A percentile compares a stretch with the other conserved stretches of the same genome.
Evolutionary conservation across 2,888 invertebrate genomes (phyloP).

Genomic region (Cerceris ruficornis): DNA sequence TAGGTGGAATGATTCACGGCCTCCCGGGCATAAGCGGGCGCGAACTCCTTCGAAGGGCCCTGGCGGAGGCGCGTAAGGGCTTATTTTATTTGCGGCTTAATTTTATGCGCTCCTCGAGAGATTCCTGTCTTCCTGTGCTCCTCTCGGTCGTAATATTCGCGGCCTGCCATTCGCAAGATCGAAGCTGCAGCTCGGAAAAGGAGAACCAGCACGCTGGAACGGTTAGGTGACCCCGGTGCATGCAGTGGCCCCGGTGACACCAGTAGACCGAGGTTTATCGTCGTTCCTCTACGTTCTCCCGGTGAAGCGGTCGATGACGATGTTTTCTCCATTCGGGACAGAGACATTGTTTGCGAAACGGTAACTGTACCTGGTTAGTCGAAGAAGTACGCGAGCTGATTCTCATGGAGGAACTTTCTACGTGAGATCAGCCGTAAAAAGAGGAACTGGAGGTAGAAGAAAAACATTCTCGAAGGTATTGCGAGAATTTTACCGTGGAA

Average conservation of each 20-base stretch:
- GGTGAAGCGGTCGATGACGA: conserved; percentile 6
- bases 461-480: background rate
- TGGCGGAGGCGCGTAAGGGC: conserved; percentile 42
- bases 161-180: conserved; percentile 30
- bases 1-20: conserved; percentile 77
- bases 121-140: conserved; percentile 10
- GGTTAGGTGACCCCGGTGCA: conserved; percentile 9
- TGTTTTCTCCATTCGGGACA: conserved; percentile 22
- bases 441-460: too few species aligned
- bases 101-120: conserved; percentile 73
- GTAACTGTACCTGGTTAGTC: background rate
- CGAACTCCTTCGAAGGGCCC: conserved; percentile 48
- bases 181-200: conserved; percentile 11
- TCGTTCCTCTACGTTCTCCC: conserved; percentile 14
- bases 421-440: background rate
- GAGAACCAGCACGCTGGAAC: background rate
- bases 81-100: conserved; percentile 79
- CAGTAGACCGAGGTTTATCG: conserved; percentile 46
- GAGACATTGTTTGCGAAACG: conserved; percentile 28
- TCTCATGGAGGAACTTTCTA: background rate
- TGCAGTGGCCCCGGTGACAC: conserved; percentile 27
- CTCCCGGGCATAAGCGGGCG: conserved; percentile 58
- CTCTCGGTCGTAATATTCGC: conserved; percentile 6
- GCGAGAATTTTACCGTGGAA: background rate
- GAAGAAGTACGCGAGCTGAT: background rate